Evolutionary conservation across 2,888 invertebrate genomes (phyloP), one percentile per base, ranked within the genome.

Genomic region (Volucella inanis): DNA sequence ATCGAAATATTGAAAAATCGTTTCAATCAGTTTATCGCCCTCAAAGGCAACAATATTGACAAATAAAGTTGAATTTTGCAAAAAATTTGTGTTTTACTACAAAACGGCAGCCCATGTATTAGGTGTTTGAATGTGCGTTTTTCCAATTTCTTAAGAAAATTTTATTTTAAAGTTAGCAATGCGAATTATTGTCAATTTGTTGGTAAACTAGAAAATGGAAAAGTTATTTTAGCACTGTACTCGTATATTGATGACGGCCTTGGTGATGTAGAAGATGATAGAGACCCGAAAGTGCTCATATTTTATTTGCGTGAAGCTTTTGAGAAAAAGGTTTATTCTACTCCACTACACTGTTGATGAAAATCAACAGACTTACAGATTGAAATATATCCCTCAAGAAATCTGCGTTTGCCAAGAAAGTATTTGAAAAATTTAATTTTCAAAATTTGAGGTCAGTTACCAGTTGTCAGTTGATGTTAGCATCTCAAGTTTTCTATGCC

Each of bases 171-270:
- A 43, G 2, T 18, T 18, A 62, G 82, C 47, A 87, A 82, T 62
- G 57, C 80, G 11, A 74, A 12, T 89, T 90, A 71, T 81, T 87
- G 9, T 89, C 70, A 82, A 89, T 39, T 89, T 87, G 74, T 78
- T 52, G 61, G 79, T 14, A 59, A 79, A 15, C 8, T 12, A 15
- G 43, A 39, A 43, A 43, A 9, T 41, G 43, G 61, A 39, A 43
- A 50, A 18, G 18, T 61, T 18, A 12, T 61, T 43, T 12, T 61
- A 15, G 61, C 43, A 6, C 18, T 18, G 18, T 18, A 18, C 1
- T 2, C 15, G 38, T 18, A 18, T 18, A 18, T 18, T 18, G 2
- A 18, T 18, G 18, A 18, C n/a, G 38, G 38, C 9, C 49, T 52
- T 15, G 50, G 50, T 14, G 39, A 39, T 15, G 38, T 39, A 8